phyloP scores from a whole-genome alignment of 2,797 vertebrate genomes.

The Paguma larvata region DNA sequence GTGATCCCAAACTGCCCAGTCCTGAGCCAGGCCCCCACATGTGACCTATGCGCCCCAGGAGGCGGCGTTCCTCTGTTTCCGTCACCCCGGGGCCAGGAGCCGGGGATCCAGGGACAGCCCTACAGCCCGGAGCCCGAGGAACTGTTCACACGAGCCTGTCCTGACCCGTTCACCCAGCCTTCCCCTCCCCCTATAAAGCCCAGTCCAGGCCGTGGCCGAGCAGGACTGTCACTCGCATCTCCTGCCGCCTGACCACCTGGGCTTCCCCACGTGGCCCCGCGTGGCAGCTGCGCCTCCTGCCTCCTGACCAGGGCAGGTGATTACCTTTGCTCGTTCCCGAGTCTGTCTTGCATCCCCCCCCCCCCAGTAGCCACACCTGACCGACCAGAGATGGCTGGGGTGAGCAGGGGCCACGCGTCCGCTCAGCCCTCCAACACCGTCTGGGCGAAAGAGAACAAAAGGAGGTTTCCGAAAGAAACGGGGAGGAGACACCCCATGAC shows the following conservation, averaged over 20 bases:
- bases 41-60: not conserved
- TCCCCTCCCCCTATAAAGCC: not conserved
- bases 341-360: not conserved
- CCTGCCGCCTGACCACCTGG: not conserved
- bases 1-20: not conserved
- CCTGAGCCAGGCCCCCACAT: not conserved
- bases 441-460: not conserved
- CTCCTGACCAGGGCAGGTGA: not conserved
- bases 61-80: no score
- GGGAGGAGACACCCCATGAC: not conserved
- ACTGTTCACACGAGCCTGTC: no score
- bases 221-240: rapidly evolving
- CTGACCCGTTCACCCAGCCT: not conserved
- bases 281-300: rapidly evolving
- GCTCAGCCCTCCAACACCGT: rapidly evolving
- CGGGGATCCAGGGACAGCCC: no score
- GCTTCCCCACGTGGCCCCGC: rapidly evolving
- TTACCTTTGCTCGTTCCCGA: not conserved
- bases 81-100: no score
- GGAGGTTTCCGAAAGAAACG: not conserved
- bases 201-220: rapidly evolving
- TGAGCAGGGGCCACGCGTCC: rapidly evolving
- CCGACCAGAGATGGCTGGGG: no score
- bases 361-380: not conserved
- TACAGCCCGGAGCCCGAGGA: not conserved